Percentiles rank a stretch among this genome's conserved stretches.
phyloP scores from a whole-genome alignment of 2,888 invertebrate genomes.

The Seira sanloemensis region DNA sequence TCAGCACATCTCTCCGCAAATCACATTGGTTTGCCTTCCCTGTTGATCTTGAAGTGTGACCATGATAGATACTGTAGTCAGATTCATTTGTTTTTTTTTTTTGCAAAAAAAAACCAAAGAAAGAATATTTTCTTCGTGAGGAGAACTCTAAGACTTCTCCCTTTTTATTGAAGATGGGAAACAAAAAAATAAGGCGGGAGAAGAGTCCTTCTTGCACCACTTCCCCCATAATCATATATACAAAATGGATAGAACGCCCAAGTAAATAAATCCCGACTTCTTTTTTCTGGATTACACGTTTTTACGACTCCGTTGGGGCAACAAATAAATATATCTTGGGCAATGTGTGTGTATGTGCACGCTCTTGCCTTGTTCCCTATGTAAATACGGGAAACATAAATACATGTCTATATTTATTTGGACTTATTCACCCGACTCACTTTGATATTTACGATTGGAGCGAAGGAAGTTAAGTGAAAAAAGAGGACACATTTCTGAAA shows the following conservation, averaged over 20 bases:
- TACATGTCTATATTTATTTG: no score
- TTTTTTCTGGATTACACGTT: background rate
- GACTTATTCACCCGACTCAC: background rate
- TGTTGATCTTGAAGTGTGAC: background rate
- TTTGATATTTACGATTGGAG: conserved; percentile 4
- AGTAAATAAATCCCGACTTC: background rate
- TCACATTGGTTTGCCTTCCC: background rate
- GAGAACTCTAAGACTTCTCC: background rate
- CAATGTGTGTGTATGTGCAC: background rate
- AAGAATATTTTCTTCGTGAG: background rate
- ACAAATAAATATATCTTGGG: background rate
- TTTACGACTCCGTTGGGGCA: conserved; percentile 1
- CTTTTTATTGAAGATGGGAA: background rate
- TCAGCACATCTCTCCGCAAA: background rate
- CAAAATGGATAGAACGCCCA: background rate
- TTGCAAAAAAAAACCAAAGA: no score
- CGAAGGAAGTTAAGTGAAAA: background rate
- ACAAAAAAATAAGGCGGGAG: background rate
- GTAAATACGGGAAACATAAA: background rate
- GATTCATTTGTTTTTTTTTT: background rate
- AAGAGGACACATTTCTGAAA: background rate
- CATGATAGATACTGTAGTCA: background rate
- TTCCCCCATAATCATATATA: background rate
- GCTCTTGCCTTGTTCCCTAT: background rate
- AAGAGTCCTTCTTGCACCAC: background rate